Evolutionary conservation across 2,113 vertebrate genomes (phyloP).

Genomic region (Sisor rabdophorus): DNA sequence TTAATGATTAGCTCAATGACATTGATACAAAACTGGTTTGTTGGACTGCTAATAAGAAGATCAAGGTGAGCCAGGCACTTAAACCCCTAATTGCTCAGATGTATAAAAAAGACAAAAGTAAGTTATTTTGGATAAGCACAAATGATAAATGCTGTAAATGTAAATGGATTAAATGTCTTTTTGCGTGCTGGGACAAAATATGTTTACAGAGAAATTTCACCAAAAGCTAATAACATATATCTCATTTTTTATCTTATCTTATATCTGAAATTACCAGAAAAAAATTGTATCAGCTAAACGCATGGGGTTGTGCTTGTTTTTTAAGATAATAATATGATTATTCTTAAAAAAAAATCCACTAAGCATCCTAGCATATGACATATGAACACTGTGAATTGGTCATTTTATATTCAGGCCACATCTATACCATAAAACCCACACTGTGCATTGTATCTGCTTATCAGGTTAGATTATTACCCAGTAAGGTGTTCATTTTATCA

Average conservation of each 20-base stretch:
- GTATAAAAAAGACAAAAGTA: too few relatives aligned
- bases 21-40: too few relatives aligned
- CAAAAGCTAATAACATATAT: background rate
- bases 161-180: background rate
- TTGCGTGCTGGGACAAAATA: background rate
- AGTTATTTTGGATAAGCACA: too few relatives aligned
- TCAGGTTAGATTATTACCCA: conserved; percentile 15
- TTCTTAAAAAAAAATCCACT: background rate
- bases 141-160: too few relatives aligned
- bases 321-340: background rate
- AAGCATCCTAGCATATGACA: background rate
- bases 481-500: conserved; percentile 27
- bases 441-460: conserved; percentile 11
- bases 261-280: background rate
- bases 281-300: background rate
- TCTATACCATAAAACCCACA: conserved; percentile 3
- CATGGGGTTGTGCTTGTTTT: background rate
- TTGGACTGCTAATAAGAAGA: too few relatives aligned
- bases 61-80: too few relatives aligned
- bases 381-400: background rate
- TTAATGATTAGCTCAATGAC: too few relatives aligned
- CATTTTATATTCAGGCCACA: background rate
- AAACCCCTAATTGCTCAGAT: too few relatives aligned
- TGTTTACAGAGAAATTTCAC: conserved; percentile 2
- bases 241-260: background rate